Conservation (phyloP, 2,113 vertebrate genomes). For the Platycercus adscitus region DNA sequence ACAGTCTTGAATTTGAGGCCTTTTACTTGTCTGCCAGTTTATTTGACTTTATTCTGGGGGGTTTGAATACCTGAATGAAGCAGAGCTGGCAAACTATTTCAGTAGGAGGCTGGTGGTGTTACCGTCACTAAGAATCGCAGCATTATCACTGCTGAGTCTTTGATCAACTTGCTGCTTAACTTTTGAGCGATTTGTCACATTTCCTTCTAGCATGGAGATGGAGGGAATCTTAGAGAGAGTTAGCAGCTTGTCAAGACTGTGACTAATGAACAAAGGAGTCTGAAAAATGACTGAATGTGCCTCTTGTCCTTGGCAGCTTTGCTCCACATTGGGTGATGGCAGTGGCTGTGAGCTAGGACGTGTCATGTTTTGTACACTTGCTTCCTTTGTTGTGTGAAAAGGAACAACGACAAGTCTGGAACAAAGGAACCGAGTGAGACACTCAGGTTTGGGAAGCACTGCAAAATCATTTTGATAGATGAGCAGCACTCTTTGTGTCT, state of each 20-base stretch:
- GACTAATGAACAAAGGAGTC: constrained; percentile 4
- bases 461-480: background rate
- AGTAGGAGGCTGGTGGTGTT: background rate
- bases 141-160: background rate
- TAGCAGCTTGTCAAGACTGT: background rate
- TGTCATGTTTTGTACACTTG: background rate
- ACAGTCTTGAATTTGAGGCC: rapidly evolving
- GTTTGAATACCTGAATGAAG: background rate
- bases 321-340: rapidly evolving
- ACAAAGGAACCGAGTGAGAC: background rate
- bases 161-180: constrained; percentile 23
- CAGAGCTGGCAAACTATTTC: background rate
- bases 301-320: background rate
- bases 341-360: background rate
- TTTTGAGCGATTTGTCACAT: background rate
- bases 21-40: background rate
- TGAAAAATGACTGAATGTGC: background rate
- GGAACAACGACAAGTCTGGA: background rate
- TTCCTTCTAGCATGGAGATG: background rate
- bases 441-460: background rate
- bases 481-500: background rate
- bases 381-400: background rate
- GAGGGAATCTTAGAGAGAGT: background rate
- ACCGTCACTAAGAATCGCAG: background rate
- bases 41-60: background rate